Conservation (phyloP, 2,113 vertebrate genomes). For the Aptenodytes forsteri region DNA sequence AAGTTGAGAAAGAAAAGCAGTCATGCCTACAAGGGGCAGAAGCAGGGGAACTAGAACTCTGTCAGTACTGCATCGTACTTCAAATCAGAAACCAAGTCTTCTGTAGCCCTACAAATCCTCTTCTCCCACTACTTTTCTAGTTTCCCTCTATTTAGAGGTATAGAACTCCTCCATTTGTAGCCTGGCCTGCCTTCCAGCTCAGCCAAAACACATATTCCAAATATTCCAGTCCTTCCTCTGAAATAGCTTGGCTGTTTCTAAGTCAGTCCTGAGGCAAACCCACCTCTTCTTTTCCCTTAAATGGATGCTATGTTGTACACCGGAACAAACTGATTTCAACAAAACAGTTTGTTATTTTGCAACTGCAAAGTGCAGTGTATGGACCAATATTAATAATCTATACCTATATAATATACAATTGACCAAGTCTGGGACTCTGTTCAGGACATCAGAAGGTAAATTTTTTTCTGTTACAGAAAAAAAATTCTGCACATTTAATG, state of each 20-base stretch:
- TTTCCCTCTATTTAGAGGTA: not conserved
- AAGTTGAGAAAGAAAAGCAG: not conserved
- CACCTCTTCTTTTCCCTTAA: not conserved
- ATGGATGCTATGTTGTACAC: not conserved
- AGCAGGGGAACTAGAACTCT: not conserved
- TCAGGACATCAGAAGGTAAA: not conserved
- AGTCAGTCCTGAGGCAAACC: not conserved
- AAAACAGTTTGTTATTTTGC: not conserved
- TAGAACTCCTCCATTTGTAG: not conserved
- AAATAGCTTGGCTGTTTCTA: not conserved
- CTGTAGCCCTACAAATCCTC: not conserved
- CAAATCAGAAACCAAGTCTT: not conserved
- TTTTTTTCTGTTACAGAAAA: not conserved
- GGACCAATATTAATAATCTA: not conserved
- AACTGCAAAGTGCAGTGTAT: not conserved
- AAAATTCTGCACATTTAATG: not conserved
- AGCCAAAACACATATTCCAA: not conserved
- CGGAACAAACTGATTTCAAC: not conserved
- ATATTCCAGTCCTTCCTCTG: not conserved
- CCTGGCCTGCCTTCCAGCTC: not conserved
- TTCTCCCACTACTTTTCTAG: not conserved
- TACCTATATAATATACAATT: not conserved
- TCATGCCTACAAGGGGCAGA: not conserved
- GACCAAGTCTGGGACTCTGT: not conserved
- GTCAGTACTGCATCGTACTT: not conserved